These are phyloP conservation scores for Tachuris rubrigastra DNA, from an alignment of 2,113 vertebrate species.

Conservation along the genomic window DNA sequence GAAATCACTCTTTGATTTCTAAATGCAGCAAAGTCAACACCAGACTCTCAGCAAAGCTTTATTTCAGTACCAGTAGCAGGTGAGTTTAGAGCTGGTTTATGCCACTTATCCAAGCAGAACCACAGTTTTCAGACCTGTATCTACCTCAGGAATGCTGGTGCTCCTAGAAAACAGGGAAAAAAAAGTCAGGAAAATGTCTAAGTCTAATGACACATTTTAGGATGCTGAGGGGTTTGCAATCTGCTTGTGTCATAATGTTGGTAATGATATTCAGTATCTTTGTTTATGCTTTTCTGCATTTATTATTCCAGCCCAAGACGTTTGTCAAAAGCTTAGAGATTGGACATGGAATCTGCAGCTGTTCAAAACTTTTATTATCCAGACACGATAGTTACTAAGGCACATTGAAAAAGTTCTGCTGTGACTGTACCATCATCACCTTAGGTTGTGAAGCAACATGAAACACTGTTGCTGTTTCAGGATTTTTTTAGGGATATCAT, in stretches of 20 bases:
- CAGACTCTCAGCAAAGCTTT: neutral
- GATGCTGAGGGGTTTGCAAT: neutral
- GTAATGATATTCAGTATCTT: constrained; percentile 21
- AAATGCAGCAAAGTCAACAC: neutral
- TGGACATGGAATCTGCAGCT: constrained; percentile 41
- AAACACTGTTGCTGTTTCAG: neutral
- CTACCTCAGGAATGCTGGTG: neutral
- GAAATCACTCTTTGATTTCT: neutral
- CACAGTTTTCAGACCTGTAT: neutral
- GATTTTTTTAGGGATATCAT: neutral
- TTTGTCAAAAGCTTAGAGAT: neutral
- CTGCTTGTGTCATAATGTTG: neutral
- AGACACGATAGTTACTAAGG: neutral
- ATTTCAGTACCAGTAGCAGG: fast-evolving
- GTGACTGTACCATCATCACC: neutral
- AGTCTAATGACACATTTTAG: constrained; percentile 9
- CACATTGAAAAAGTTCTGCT: neutral
- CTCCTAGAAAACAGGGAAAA: neutral
- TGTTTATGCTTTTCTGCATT: constrained; percentile 33
- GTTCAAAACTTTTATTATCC: constrained; percentile 29
- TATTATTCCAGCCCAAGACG: constrained; percentile 31
- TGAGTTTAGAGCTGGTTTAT: neutral
- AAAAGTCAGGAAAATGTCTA: neutral
- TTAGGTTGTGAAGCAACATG: neutral
- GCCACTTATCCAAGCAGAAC: neutral